phyloP scores from a whole-genome alignment of 1,140 invertebrate species.

The Platorchestia sp. region DNA sequence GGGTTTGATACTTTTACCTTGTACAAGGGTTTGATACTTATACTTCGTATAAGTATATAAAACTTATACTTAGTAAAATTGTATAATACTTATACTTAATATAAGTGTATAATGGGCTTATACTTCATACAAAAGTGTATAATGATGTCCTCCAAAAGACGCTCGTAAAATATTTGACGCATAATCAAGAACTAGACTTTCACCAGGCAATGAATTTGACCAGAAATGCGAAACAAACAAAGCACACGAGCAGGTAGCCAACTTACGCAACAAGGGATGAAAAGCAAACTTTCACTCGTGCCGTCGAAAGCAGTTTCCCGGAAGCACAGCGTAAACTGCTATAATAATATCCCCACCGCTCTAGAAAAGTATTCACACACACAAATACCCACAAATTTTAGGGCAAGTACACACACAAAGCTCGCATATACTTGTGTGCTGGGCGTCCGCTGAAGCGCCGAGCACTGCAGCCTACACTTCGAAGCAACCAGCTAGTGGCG shows the following conservation, averaged over 20 bases:
- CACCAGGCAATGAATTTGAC: not conserved
- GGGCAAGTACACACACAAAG: not conserved
- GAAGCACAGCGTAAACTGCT: not conserved
- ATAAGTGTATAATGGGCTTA: no score
- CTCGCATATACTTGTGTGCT: no score
- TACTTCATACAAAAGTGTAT: no score
- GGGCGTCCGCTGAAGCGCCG: not conserved
- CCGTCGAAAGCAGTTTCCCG: not conserved
- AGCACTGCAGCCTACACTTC: not conserved
- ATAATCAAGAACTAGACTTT: not conserved
- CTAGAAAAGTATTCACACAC: no score
- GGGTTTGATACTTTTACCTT: no score
- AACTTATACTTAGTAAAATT: no score
- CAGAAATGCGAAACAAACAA: not conserved
- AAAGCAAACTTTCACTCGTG: not conserved
- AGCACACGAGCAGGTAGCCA: not conserved
- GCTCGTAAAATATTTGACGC: not conserved
- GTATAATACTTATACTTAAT: no score
- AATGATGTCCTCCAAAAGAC: not conserved
- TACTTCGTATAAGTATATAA: no score
- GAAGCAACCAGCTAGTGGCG: not conserved
- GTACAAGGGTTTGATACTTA: no score
- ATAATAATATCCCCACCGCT: not conserved
- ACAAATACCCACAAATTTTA: not conserved
- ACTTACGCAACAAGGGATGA: not conserved